Base-by-base conservation (phyloP, 2,888 invertebrate species). In the Mimumesa dahlbomi region DNA sequence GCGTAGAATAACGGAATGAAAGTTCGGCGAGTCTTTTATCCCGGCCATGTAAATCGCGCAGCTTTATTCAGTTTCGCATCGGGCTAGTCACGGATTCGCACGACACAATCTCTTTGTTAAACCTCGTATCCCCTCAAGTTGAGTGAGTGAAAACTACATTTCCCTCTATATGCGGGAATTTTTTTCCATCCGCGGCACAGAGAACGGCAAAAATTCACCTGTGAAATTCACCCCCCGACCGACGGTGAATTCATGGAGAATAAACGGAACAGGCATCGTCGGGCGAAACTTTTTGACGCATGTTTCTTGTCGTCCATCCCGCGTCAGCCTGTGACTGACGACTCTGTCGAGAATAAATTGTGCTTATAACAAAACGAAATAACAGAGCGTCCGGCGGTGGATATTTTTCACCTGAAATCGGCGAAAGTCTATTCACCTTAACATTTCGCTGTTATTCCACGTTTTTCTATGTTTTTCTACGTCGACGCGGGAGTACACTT, bases 41-140 rank as follows among this genome's bases (percentile, higher is more conserved):
- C 56, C 61, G 21, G 52, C 53, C 46, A 40, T 2, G 42, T 59
- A 52, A 64, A 73, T 73, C 68, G 50, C 48, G 25, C 54, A 61
- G 68, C 66, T 75, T 68, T 65, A 67, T 57, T 67, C 67, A 69
- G 75, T 72, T 64, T 73, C n/a, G 56, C 64, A 65, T 63, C 46
- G 71, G 58, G 38, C 56, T 46, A 50, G 49, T 48, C 18, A 63
- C 71, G 50, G 29, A 52, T 54, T 52, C 38, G 40, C 40, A 16
- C 6, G 18, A 6, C 7, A 16, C 6, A 21, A n/a, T 45, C 11
- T 19, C 4, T 16, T 4, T 16, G 18, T 42, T 18, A 18, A 42
- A 42, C 18, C 42, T 7, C 43, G 7, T n/a, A n/a, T 45, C 13
- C 50, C 19, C 19, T 14, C 22, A 21, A 11, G 16, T 16, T 40